Evolutionary conservation across 1,140 invertebrate genomes (phyloP).

Genomic region (Procambarus clarkii): DNA sequence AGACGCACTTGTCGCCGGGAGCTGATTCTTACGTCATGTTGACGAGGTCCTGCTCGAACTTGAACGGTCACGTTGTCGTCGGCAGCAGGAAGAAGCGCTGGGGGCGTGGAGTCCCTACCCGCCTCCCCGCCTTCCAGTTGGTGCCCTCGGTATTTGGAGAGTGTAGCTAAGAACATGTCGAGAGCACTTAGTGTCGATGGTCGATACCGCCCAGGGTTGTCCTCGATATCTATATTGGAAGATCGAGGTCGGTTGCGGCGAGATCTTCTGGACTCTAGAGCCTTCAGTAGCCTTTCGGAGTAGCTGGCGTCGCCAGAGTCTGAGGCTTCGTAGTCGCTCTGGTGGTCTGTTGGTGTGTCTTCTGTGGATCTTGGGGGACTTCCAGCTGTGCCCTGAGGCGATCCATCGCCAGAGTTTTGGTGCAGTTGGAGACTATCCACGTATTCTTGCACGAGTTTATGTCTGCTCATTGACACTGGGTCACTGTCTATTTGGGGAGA

Average conservation of each 20-base stretch:
- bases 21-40: slow-evolving; percentile 55
- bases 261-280: slow-evolving; percentile 39
- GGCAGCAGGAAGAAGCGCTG: background rate
- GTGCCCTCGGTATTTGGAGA: slow-evolving; percentile 47
- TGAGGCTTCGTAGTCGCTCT: slow-evolving; percentile 54
- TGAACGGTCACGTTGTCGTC: slow-evolving; percentile 62
- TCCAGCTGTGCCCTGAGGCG: slow-evolving; percentile 4
- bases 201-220: slow-evolving; percentile 25
- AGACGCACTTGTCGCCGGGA: slow-evolving; percentile 57
- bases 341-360: background rate
- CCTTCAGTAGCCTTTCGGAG: slow-evolving; percentile 53
- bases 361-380: slow-evolving; percentile 11
- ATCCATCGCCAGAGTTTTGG: background rate
- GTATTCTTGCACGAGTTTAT: slow-evolving; percentile 26
- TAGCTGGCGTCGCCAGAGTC: slow-evolving; percentile 56
- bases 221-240: slow-evolving; percentile 54
- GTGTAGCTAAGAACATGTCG: slow-evolving; percentile 49
- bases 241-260: slow-evolving; percentile 48
- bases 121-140: slow-evolving; percentile 7
- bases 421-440: slow-evolving; percentile 31
- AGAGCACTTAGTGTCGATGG: slow-evolving; percentile 54
- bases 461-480: background rate
- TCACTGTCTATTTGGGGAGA: slow-evolving; percentile 2
- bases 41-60: slow-evolving; percentile 51
- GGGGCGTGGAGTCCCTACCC: background rate